Evolutionary conservation across 2,888 invertebrate genomes (phyloP), one percentile per base, ranked within the genome.

Genomic region (Xylota segnis): DNA sequence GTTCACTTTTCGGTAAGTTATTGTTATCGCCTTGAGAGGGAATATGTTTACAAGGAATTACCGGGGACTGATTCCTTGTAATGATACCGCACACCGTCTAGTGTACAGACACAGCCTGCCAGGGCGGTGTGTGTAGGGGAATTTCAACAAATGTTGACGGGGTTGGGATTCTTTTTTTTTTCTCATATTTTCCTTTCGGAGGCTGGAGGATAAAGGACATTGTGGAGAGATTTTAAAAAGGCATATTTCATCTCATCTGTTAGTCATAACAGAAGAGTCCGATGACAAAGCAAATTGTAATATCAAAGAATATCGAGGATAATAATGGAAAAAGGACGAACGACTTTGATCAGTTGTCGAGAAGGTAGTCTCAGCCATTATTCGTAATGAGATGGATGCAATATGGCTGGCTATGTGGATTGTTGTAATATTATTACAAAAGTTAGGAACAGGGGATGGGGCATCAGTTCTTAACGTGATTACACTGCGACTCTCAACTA

Each of bases 1-100:
- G 84, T 81, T 81, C 84, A 86, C 84, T 86, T 81, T 72, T 70
- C 47, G 79, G 18, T 47, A 47, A 77, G 83, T 61, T 71, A 71
- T 81, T 81, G 81, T 76, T 86, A 70, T 72, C 86, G 84, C 68
- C 86, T 81, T 76, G 76, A 83, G 76, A 71, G 76, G 18, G 52
- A 59, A 75, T 70, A 79, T 86, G 86, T 82, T 86, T 82, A 86
- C 86, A 86, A 82, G 82, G 84, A 75, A 76, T 81, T 81, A 81
- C 66, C 75, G 56, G 45, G 40, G 81, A 86, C 59, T 81, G 86
- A 82, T 77, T 81, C 54, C 52, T 58, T 82, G 86, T 77, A 76
- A 72, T 68, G 86, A 86, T 86, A 86, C 61, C 54, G 29, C 47
- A 74, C 40, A 61, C 68, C 32, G 52, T 37, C 77, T 61, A 23